Conservation (phyloP, 2,888 invertebrate species). For the Alitta virens region DNA sequence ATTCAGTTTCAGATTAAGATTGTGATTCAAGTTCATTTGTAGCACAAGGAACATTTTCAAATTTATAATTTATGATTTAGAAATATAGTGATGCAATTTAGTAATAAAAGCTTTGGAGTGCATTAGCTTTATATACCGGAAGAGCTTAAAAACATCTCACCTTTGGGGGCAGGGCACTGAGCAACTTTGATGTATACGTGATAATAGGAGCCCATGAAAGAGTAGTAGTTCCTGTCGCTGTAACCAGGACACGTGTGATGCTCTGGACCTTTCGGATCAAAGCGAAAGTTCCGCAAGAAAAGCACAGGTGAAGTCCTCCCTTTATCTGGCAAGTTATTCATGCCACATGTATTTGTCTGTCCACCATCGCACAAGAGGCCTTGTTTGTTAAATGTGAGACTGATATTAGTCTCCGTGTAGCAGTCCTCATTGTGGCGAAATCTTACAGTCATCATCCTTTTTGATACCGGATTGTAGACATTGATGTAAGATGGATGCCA, state of each 20-base stretch:
- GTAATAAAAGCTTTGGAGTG: no score
- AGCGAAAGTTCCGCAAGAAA: slow-evolving; percentile 24
- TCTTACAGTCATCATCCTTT: neutral
- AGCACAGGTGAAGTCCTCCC: slow-evolving; percentile 16
- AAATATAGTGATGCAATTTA: no score
- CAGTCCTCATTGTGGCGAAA: slow-evolving; percentile 26
- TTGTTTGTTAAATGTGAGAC: slow-evolving; percentile 26
- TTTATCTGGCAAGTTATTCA: slow-evolving; percentile 22
- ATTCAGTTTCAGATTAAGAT: no score
- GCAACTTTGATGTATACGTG: slow-evolving; percentile 26
- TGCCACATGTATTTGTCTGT: slow-evolving; percentile 24
- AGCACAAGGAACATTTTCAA: no score
- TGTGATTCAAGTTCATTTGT: no score
- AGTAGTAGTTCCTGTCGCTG: slow-evolving; percentile 16
- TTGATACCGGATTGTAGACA: slow-evolving; percentile 22
- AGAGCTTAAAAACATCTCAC: no score
- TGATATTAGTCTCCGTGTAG: slow-evolving; percentile 21
- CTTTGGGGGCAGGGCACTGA: slow-evolving; percentile 21
- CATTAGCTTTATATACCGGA: no score
- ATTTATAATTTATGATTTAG: no score
- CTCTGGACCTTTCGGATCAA: slow-evolving; percentile 26
- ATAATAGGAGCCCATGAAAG: slow-evolving; percentile 24
- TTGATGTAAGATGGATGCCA: slow-evolving; percentile 32
- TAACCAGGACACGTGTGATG: slow-evolving; percentile 17
- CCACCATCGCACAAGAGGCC: slow-evolving; percentile 28